Evolutionary conservation across 2,888 invertebrate species (phyloP), one percentile per base, ranked within the genome.

Genomic region (Cosmopolites sordidus): DNA sequence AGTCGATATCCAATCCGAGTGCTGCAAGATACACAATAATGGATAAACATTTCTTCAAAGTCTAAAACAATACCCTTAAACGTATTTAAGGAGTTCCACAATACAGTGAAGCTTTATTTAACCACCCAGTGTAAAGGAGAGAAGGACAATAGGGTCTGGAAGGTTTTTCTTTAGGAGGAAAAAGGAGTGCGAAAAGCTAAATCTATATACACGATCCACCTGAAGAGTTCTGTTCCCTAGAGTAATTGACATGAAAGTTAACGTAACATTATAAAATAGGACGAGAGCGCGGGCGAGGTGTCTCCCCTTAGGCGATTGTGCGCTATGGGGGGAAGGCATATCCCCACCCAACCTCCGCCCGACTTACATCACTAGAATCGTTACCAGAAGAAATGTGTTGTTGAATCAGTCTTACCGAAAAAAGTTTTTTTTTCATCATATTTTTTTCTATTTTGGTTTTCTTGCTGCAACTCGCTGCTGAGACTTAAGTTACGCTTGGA

Each of bases 181-280:
- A 27, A 27, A 9, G 27, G 12, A 33, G n/a, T 12, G 33, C 33
- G 12, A 33, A n/a, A 33, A 33, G 33, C 33, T 33, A 33, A 11
- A 33, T 33, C 33, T 65, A 64, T 66, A 57, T 66, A 66, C 65
- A 67, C 63, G 66, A 66, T 66, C 64, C 67, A 66, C 66, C 63
- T 66, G 80, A 79, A 79, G 79, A 79, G 71, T 71, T 62, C 64
- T 86, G 86, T 85, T 86, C 86, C 86, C 86, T 85, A 84, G 80
- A 83, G 79, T 86, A 86, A 86, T 86, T 86, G 86, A 86, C 86
- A 84, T 84, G 83, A 83, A 85, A 81, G 82, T 72, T 82, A 73
- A 74, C 73, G 72, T 72, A 77, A 83, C 80, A 44, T 40, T 29
- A 38, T 43, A 51, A 51, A 40, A 41, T 39, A 43, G 17, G 27